A percentile compares a stretch with the other conserved stretches of the same genome.
phyloP scores from a whole-genome alignment of 2,888 invertebrate genomes.

The Neria commutata region DNA sequence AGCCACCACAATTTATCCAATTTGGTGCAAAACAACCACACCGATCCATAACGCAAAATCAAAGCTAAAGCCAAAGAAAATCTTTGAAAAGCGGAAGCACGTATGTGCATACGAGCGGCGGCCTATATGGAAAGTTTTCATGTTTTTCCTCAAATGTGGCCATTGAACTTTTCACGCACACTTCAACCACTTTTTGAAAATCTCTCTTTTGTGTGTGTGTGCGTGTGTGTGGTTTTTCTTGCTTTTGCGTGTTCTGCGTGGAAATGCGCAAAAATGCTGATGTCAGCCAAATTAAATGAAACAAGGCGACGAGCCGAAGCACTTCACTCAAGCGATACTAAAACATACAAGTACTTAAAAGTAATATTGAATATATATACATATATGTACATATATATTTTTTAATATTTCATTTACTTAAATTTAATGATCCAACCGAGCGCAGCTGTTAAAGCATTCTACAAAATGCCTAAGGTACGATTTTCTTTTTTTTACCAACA shows the following conservation, averaged over 20 bases:
- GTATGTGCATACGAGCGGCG: too few relatives aligned
- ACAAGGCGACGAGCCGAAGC: not conserved
- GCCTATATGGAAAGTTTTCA: not conserved
- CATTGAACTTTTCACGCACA: constrained; percentile 15
- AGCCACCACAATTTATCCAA: too few relatives aligned
- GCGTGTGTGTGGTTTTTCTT: too few relatives aligned
- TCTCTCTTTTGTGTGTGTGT: not conserved
- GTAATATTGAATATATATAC: not conserved
- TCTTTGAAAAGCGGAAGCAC: constrained; percentile 28
- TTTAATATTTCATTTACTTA: not conserved
- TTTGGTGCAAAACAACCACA: too few relatives aligned
- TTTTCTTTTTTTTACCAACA: too few relatives aligned
- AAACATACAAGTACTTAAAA: not conserved
- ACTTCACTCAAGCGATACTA: not conserved
- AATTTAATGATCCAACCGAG: too few relatives aligned
- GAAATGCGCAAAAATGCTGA: not conserved
- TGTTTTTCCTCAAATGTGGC: constrained; percentile 3
- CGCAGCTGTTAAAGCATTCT: too few relatives aligned
- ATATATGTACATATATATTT: not conserved
- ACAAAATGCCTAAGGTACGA: too few relatives aligned
- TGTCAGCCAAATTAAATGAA: not conserved
- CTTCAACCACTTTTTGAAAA: constrained; percentile 17
- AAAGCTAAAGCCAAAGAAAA: constrained; percentile 13
- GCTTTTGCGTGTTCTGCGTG: not conserved
- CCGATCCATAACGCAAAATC: not conserved